Percentiles rank a stretch among this genome's conserved stretches.
Evolutionary conservation across 1,140 invertebrate genomes (phyloP).

Genomic region (Diprion similis): DNA sequence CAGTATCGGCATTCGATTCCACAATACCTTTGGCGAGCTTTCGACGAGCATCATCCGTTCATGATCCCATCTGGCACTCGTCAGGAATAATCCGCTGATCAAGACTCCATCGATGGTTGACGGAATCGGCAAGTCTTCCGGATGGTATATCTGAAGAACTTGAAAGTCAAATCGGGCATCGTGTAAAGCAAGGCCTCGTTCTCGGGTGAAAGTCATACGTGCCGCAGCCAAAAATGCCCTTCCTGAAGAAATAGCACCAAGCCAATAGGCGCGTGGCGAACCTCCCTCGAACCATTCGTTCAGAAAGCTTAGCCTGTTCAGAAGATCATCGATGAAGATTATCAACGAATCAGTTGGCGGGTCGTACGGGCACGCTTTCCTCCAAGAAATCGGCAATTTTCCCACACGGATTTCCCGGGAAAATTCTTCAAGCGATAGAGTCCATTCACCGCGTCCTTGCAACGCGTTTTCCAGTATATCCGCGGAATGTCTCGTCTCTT

Average conservation of each 20-base stretch:
- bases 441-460: slow-evolving; percentile 70
- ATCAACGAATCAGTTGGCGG: slow-evolving; percentile 31
- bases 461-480: slow-evolving; percentile 67
- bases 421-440: slow-evolving; percentile 67
- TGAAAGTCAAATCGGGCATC: slow-evolving; percentile 66
- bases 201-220: slow-evolving; percentile 71
- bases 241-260: slow-evolving; percentile 74
- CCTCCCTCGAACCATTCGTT: slow-evolving; percentile 69
- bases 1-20: slow-evolving; percentile 79
- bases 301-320: slow-evolving; percentile 41
- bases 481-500: slow-evolving; percentile 59
- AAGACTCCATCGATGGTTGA: slow-evolving; percentile 75
- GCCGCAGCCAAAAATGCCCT: slow-evolving; percentile 74
- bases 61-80: slow-evolving; percentile 83
- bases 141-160: slow-evolving; percentile 41
- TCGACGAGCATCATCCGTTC: slow-evolving; percentile 68
- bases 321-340: slow-evolving; percentile 42
- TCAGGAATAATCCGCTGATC: slow-evolving; percentile 81
- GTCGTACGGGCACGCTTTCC: slow-evolving; percentile 33
- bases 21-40: slow-evolving; percentile 79
- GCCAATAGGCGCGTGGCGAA: slow-evolving; percentile 68
- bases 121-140: slow-evolving; percentile 21
- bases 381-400: slow-evolving; percentile 67
- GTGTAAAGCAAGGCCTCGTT: slow-evolving; percentile 66
- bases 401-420: slow-evolving; percentile 63